Conservation (phyloP, 2,797 vertebrate genomes). For the Gallinago nigripennis region DNA sequence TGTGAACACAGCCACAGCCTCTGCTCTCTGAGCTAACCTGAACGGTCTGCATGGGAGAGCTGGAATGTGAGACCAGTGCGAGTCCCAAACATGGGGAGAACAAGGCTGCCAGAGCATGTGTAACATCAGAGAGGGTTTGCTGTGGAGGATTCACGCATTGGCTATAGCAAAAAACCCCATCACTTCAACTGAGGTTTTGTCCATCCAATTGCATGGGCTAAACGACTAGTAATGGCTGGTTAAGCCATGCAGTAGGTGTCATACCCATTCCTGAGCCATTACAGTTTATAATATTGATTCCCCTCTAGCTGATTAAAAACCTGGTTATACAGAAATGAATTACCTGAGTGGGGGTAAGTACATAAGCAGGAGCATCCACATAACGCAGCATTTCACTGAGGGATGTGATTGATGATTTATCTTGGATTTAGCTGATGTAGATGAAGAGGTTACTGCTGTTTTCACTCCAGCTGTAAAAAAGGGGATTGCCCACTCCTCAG, state of each 20-base stretch:
- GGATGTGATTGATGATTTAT: background rate
- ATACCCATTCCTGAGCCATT: background rate
- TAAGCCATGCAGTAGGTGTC: background rate
- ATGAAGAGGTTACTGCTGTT: background rate
- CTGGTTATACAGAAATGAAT: background rate
- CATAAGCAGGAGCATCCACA: background rate
- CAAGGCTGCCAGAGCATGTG: background rate
- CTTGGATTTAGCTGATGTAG: background rate
- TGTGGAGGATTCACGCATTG: background rate
- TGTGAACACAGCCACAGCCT: background rate
- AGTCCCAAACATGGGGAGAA: background rate
- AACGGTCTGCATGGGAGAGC: background rate
- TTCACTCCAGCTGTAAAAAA: background rate
- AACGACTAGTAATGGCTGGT: background rate
- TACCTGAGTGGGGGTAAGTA: background rate
- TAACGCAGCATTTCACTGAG: background rate
- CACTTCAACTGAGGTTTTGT: background rate
- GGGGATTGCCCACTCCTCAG: background rate
- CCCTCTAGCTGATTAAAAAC: background rate
- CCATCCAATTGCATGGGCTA: background rate
- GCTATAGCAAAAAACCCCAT: background rate
- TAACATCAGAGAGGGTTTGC: accelerated
- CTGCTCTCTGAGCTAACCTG: background rate
- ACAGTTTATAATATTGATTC: background rate
- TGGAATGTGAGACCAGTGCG: background rate